A percentile compares a stretch with the other conserved stretches of the same genome.
phyloP scores from a whole-genome alignment of 2,888 invertebrate species.

The Sphinx pinastri region DNA sequence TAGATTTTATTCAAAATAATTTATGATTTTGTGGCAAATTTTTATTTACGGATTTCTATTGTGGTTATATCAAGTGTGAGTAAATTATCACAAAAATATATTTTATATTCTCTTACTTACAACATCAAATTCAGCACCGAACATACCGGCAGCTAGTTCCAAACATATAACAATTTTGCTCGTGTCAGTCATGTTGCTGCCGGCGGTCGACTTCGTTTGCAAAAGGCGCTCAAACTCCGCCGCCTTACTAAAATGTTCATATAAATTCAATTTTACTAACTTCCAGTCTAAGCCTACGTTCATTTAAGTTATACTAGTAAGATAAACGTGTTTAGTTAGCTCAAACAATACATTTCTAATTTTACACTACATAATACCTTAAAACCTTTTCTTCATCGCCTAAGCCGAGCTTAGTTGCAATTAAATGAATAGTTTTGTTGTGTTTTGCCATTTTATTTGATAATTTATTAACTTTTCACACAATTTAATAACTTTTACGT shows the following conservation, averaged over 20 bases:
- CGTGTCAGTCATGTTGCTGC: constrained; percentile 80
- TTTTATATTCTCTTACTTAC: constrained; percentile 53
- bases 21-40: too few species aligned
- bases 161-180: constrained; percentile 85
- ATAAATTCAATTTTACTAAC: background rate
- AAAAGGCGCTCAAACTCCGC: constrained; percentile 79
- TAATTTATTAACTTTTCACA: background rate
- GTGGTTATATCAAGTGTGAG: too few species aligned
- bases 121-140: constrained; percentile 80
- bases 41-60: too few species aligned
- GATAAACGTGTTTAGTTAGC: too few species aligned
- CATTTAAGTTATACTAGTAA: too few species aligned
- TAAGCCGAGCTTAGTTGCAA: constrained; percentile 70
- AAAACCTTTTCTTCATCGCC: constrained; percentile 69
- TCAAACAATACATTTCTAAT: too few species aligned
- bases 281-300: background rate
- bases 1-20: too few species aligned
- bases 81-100: background rate
- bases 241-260: constrained; percentile 74
- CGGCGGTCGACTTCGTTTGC: constrained; percentile 71
- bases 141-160: constrained; percentile 82
- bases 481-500: too few species aligned
- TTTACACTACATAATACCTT: constrained; percentile 48
- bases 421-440: constrained; percentile 63
- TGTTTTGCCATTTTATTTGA: constrained; percentile 55